Evolutionary conservation across 2,888 invertebrate species (phyloP).

Genomic region (Caradrina clavipalpis): DNA sequence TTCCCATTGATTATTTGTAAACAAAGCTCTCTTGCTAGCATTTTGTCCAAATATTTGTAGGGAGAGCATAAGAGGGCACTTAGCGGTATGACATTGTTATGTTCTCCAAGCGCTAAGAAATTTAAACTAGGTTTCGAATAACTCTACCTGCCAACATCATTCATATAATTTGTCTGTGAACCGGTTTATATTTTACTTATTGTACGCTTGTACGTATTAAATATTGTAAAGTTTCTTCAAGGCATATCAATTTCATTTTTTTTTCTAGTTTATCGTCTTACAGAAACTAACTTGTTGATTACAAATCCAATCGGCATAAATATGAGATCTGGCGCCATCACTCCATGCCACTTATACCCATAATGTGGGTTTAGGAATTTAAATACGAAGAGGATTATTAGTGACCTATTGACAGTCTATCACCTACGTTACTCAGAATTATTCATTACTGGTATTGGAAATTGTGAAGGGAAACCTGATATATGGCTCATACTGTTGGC

Average conservation of each 20-base stretch:
- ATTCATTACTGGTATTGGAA: slow-evolving; percentile 37
- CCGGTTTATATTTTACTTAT: slow-evolving; percentile 15
- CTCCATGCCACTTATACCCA: slow-evolving; percentile 33
- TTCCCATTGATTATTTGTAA: slow-evolving; percentile 83
- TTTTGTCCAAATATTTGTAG: slow-evolving; percentile 83
- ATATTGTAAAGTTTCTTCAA: slow-evolving; percentile 17
- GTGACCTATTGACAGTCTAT: slow-evolving; percentile 53
- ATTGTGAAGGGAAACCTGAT: slow-evolving; percentile 27
- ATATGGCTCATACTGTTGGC: slow-evolving; percentile 30
- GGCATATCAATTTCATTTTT: slow-evolving; percentile 16
- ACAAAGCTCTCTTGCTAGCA: slow-evolving; percentile 73
- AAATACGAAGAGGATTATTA: slow-evolving; percentile 47
- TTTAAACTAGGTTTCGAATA: slow-evolving; percentile 59
- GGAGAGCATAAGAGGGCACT: slow-evolving; percentile 83
- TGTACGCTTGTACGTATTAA: background rate
- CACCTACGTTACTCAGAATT: slow-evolving; percentile 37
- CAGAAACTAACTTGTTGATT: slow-evolving; percentile 41
- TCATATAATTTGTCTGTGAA: slow-evolving; percentile 34
- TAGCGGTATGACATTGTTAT: slow-evolving; percentile 82
- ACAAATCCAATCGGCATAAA: slow-evolving; percentile 50
- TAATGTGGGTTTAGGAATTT: slow-evolving; percentile 55
- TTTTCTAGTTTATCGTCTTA: slow-evolving; percentile 13
- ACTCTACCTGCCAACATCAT: slow-evolving; percentile 28
- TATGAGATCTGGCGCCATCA: slow-evolving; percentile 53
- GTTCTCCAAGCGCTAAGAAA: slow-evolving; percentile 71